Percentiles rank a stretch among this genome's conserved stretches.
These are phyloP conservation scores for Eupithecia pulchellata DNA, from an alignment of 2,888 invertebrate genomes.

Conservation along the genomic window DNA sequence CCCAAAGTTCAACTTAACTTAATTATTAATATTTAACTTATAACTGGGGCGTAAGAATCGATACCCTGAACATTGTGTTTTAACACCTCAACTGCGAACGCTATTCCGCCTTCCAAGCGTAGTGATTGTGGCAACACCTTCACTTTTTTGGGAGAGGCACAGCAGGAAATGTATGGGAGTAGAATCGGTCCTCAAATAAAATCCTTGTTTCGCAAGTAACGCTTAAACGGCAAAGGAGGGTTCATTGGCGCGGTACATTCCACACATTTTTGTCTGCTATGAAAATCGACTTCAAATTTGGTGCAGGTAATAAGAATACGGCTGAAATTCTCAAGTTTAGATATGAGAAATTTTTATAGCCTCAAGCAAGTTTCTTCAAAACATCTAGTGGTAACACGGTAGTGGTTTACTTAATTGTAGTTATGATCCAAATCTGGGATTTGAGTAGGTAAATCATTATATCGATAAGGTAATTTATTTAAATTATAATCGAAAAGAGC, in stretches of 20 bases:
- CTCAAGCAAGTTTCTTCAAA: background rate
- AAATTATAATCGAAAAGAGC: no score
- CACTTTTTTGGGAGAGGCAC: background rate
- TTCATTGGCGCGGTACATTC: conserved; percentile 29
- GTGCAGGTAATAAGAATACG: conserved; percentile 17
- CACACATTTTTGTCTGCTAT: conserved; percentile 29
- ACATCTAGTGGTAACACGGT: no score
- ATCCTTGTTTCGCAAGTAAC: background rate
- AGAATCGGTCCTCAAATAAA: background rate
- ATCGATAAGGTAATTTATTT: no score
- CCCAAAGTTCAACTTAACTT: no score
- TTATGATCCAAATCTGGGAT: no score
- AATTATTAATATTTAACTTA: no score
- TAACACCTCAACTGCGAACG: background rate
- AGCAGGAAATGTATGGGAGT: background rate
- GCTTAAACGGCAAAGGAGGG: background rate
- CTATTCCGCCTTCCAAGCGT: background rate
- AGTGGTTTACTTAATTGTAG: no score
- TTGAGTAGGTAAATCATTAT: no score
- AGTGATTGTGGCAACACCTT: background rate
- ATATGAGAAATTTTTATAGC: background rate
- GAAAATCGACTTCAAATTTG: conserved; percentile 28
- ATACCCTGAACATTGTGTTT: no score
- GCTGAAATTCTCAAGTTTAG: background rate
- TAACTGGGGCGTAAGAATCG: no score